Percentiles rank a stretch among this genome's conserved stretches.
Conservation (phyloP, 2,113 vertebrate genomes). For the Ondatra zibethicus region DNA sequence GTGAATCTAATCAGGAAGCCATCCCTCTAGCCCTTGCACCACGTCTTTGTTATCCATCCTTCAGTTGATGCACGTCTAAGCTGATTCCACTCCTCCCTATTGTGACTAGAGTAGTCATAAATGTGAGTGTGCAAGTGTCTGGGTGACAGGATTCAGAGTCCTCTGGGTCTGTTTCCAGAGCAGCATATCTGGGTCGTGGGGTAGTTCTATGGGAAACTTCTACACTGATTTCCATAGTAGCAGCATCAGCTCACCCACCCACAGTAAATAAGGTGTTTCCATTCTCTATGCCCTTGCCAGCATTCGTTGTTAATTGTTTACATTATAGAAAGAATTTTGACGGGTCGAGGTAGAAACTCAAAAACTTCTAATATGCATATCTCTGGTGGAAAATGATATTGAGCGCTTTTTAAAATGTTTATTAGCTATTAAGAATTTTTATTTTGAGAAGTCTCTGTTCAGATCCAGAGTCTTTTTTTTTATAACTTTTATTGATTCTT, state of each 20-base stretch:
- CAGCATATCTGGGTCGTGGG: not conserved
- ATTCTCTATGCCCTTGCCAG: not conserved
- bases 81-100: not conserved
- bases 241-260: not conserved
- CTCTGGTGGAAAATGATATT: not conserved
- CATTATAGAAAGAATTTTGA: too few species aligned
- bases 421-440: not conserved
- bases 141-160: not conserved
- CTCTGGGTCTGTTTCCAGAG: not conserved
- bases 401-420: not conserved
- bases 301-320: not conserved
- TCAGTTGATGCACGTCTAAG: too few species aligned
- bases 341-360: not conserved
- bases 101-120: not conserved
- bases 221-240: not conserved
- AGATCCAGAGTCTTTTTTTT: not conserved
- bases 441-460: not conserved
- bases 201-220: not conserved
- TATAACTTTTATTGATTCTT: not conserved
- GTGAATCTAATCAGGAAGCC: not conserved
- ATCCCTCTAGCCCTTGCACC: not conserved
- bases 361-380: not conserved
- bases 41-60: not conserved
- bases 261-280: not conserved
- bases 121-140: not conserved